These are phyloP conservation scores for Gymnocheta viridis DNA, from an alignment of 2,888 invertebrate species.

Conservation along the genomic window DNA sequence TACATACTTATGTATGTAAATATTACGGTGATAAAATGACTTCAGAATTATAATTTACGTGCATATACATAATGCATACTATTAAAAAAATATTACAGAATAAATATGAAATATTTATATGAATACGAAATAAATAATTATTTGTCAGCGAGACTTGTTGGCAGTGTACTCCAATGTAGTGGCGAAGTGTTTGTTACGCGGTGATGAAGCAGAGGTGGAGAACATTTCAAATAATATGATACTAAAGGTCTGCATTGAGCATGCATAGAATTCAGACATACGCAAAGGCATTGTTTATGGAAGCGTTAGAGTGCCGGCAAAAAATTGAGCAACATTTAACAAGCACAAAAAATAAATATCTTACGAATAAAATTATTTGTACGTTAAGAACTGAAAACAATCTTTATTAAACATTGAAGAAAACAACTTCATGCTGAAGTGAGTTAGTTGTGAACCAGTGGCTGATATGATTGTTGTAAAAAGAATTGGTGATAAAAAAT, in stretches of 20 bases:
- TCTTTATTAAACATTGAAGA: slow-evolving; percentile 6
- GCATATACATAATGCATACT: too few species aligned
- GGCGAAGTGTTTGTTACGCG: not conserved
- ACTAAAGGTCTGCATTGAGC: slow-evolving; percentile 80
- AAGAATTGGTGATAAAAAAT: not conserved
- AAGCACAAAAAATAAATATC: not conserved
- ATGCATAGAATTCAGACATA: slow-evolving; percentile 82
- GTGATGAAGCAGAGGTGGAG: slow-evolving; percentile 58
- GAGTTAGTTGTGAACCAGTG: slow-evolving; percentile 13
- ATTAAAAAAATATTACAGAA: not conserved
- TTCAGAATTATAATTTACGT: too few species aligned
- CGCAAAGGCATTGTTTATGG: slow-evolving; percentile 73
- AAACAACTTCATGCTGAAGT: not conserved
- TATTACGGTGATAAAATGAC: not conserved
- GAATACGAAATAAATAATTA: too few species aligned
- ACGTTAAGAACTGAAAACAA: slow-evolving; percentile 5
- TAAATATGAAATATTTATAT: too few species aligned
- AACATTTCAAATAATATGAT: slow-evolving; percentile 23
- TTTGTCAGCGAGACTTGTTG: not conserved
- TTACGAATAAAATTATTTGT: not conserved
- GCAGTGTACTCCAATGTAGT: not conserved
- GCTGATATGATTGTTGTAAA: not conserved
- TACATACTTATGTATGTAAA: not conserved
- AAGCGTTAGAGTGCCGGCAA: slow-evolving; percentile 51
- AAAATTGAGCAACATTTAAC: slow-evolving; percentile 60